These are phyloP conservation scores for Netelia melanura DNA, from an alignment of 2,888 invertebrate genomes.

Conservation along the genomic window DNA sequence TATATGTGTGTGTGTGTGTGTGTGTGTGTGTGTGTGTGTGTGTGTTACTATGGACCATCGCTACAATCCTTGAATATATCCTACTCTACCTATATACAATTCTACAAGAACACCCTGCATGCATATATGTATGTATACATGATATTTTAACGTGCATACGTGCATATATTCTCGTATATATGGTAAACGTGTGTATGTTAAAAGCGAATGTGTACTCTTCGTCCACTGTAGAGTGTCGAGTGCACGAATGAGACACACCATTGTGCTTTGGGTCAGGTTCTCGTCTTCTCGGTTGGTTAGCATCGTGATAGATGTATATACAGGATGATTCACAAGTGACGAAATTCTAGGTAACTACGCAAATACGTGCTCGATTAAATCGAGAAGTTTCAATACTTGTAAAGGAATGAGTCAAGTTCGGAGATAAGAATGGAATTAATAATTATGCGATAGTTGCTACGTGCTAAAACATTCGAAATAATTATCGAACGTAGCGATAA, in stretches of 20 bases:
- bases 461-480: too few species aligned
- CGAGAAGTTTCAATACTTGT: background rate
- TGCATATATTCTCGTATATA: conserved; percentile 3
- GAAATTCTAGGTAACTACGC: background rate
- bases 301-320: conserved; percentile 3
- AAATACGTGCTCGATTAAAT: background rate
- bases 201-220: conserved; percentile 59
- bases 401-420: too few species aligned
- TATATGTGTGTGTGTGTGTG: conserved; percentile 17
- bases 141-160: conserved; percentile 6
- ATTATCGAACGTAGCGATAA: too few species aligned
- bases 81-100: background rate
- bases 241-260: conserved; percentile 36
- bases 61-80: background rate
- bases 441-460: too few species aligned
- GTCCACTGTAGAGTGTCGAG: conserved; percentile 27
- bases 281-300: conserved; percentile 19
- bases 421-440: too few species aligned
- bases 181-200: conserved; percentile 23
- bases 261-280: conserved; percentile 24
- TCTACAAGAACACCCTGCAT: conserved; percentile 8
- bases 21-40: conserved; percentile 10
- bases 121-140: conserved; percentile 26
- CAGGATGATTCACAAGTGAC: background rate
- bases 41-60: background rate